phyloP scores from a whole-genome alignment of 2,113 vertebrate genomes.

The Macrotus californicus region DNA sequence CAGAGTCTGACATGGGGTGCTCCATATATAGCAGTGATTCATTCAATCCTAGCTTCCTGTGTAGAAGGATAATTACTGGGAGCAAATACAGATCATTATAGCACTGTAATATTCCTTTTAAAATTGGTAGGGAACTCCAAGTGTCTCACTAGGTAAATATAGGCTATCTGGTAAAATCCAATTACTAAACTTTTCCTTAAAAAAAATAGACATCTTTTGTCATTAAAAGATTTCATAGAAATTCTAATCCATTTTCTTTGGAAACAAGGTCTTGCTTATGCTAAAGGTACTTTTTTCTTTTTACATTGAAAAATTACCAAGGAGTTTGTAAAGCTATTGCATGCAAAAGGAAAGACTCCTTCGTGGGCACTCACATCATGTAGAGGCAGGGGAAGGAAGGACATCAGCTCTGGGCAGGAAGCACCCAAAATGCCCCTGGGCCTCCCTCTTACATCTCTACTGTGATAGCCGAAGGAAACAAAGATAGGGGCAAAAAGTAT shows the following conservation, averaged over 20 bases:
- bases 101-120: conserved; percentile 26
- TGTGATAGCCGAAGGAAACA: background rate
- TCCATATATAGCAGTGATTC: background rate
- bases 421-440: background rate
- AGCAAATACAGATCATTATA: background rate
- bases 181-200: background rate
- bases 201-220: background rate
- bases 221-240: conserved; percentile 40
- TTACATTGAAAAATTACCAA: background rate
- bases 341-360: background rate
- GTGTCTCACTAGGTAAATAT: background rate
- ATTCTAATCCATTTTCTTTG: background rate
- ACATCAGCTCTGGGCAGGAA: background rate
- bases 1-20: background rate
- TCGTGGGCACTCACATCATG: background rate
- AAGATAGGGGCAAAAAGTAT: background rate
- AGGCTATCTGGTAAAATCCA: background rate
- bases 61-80: background rate
- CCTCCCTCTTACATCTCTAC: background rate
- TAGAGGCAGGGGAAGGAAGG: background rate
- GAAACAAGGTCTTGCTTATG: conserved; percentile 18
- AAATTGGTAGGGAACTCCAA: background rate
- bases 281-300: background rate
- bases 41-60: background rate
- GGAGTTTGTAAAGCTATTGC: background rate